Percentiles rank a stretch among this genome's conserved stretches.
Conservation (phyloP, 2,113 vertebrate genomes). For the Morphnarchus princeps region DNA sequence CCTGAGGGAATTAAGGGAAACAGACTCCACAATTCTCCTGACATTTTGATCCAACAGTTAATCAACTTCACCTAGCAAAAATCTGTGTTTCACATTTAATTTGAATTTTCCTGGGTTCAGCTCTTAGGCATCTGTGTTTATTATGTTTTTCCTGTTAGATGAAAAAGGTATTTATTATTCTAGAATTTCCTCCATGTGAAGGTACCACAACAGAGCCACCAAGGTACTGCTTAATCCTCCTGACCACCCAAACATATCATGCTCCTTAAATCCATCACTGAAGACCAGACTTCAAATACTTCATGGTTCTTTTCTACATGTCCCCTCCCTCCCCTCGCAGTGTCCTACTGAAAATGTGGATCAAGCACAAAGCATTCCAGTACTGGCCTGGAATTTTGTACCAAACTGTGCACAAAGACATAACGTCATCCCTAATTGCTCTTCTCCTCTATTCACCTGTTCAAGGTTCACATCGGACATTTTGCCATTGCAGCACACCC, state of each 20-base stretch:
- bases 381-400: background rate
- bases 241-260: background rate
- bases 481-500: background rate
- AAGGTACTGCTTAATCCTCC: background rate
- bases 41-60: background rate
- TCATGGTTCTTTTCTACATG: background rate
- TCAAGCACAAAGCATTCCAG: background rate
- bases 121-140: background rate
- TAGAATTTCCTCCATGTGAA: background rate
- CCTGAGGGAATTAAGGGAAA: background rate
- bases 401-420: background rate
- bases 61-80: background rate
- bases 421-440: background rate
- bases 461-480: rapidly evolving
- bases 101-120: background rate
- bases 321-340: rapidly evolving
- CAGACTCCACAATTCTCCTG: background rate
- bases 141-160: background rate
- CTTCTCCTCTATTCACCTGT: background rate
- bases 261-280: background rate
- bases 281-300: background rate
- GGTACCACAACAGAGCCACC: background rate
- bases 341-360: background rate
- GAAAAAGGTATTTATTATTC: background rate
- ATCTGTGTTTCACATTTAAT: background rate